Base-by-base conservation (phyloP, 2,888 invertebrate genomes). In the Hypomecis punctinalis region DNA sequence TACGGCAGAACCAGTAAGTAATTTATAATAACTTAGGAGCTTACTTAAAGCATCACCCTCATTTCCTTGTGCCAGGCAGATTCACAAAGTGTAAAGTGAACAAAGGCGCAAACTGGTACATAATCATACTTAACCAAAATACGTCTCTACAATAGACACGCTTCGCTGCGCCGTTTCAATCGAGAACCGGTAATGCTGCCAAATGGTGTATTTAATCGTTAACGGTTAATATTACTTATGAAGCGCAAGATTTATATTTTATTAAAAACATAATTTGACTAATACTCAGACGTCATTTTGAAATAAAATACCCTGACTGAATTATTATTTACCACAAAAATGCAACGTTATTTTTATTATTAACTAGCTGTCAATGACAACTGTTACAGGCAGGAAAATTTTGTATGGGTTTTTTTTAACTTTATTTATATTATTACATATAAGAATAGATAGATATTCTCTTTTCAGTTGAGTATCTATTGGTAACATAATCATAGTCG, bases 131-230 rank as follows among this genome's bases (percentile, higher is more conserved):
- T 23, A 23, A 23, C 3, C 23, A 23, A 23, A 23, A 23, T 23
- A 1, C 23, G 23, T 23, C 23, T 23, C 23, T 23, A 23, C 23
- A 23, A 23, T 23, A 23, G 10, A 42, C 10, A 42, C 51, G 51
- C 51, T 40, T 33, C 42, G 33, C n/a, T 53, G 53, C 42, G 53
- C 42, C 53, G 39, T 53, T 53, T 54, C 54, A 43, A 54, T 54
- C 45, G 43, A 35, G 45, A 54, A 10, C 53, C 54, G 33, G 45
- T 9, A 54, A 54, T 54, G 43, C 45, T 45, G 54, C 54, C 35
- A 43, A 54, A 54, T 45, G 54, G 54, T 7, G 54, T 36, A 54
- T 45, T 45, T 54, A 54, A 54, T 36, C 36, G 54, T 45, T 36
- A 13, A 54, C 9, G 33, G 35, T 13, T 54, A 54, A 45, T 36